Evolutionary conservation across 2,113 vertebrate species (phyloP).

Genomic region (Corythaeola cristata): DNA sequence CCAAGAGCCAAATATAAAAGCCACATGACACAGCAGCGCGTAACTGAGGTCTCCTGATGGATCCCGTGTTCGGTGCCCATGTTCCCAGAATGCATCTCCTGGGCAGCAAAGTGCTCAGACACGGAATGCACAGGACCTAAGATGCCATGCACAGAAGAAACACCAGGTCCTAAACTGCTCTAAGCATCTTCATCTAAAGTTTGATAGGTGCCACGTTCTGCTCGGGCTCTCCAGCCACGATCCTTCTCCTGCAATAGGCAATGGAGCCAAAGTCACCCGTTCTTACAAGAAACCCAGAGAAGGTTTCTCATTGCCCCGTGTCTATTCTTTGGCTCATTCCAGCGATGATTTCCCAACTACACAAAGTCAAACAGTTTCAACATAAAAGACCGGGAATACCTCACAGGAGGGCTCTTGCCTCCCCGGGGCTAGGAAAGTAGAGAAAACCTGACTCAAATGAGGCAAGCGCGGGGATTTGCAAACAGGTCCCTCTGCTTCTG

Average conservation of each 20-base stretch:
- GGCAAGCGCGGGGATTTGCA: constrained; percentile 11
- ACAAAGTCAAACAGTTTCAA: constrained; percentile 6
- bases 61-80: rapidly evolving
- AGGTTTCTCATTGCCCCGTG: neutral
- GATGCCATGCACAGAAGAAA: neutral
- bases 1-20: neutral
- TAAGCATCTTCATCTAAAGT: neutral
- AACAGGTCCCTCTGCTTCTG: constrained; percentile 52
- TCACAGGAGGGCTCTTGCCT: neutral
- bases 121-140: rapidly evolving
- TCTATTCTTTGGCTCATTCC: neutral
- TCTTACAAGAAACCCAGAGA: neutral
- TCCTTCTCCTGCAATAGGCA: neutral
- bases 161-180: neutral
- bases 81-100: neutral
- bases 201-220: neutral
- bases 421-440: constrained; percentile 51
- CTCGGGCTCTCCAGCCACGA: neutral
- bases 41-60: neutral
- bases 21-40: rapidly evolving
- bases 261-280: neutral
- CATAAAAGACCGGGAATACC: constrained; percentile 21
- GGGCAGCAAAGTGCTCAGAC: neutral
- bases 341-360: constrained; percentile 24
- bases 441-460: constrained; percentile 48